Evolutionary conservation across 2,797 vertebrate species (phyloP).

Genomic region (Gephyroberyx darwinii): DNA sequence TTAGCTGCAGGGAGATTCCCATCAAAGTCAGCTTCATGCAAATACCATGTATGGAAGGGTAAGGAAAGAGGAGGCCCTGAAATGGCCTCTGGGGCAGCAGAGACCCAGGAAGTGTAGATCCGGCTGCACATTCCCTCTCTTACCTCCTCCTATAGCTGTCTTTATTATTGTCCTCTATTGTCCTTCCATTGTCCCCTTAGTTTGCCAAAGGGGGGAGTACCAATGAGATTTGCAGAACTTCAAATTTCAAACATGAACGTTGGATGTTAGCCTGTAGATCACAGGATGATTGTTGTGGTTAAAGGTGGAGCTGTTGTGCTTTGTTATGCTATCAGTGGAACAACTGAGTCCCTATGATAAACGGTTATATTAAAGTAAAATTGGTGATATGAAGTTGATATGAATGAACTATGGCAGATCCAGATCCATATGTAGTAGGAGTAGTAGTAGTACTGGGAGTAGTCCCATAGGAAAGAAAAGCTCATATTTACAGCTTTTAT

Average conservation of each 20-base stretch:
- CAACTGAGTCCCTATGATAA: slow-evolving; percentile 28
- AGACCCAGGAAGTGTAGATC: slow-evolving; percentile 55
- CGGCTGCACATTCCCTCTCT: slow-evolving; percentile 45
- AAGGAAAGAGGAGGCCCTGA: slow-evolving; percentile 33
- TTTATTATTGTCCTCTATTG: slow-evolving; percentile 46
- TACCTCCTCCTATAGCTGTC: neutral
- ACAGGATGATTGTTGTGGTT: slow-evolving; percentile 17
- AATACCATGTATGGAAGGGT: slow-evolving; percentile 36
- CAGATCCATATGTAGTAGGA: neutral
- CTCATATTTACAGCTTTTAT: neutral
- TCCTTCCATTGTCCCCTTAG: slow-evolving; percentile 52
- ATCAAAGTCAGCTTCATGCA: slow-evolving; percentile 53
- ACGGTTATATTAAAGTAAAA: slow-evolving; percentile 23
- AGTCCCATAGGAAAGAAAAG: neutral
- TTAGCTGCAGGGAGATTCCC: slow-evolving; percentile 52
- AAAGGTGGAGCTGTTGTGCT: neutral
- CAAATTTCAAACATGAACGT: slow-evolving; percentile 34
- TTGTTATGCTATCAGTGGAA: slow-evolving; percentile 18
- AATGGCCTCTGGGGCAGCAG: slow-evolving; percentile 47
- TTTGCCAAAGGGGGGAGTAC: slow-evolving; percentile 43
- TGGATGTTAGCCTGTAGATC: slow-evolving; percentile 47
- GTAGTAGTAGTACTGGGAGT: neutral
- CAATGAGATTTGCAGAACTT: slow-evolving; percentile 11
- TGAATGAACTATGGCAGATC: slow-evolving; percentile 3
- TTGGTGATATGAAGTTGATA: slow-evolving; percentile 15